phyloP scores from a whole-genome alignment of 2,113 vertebrate genomes.

The Pangasianodon gigas region DNA sequence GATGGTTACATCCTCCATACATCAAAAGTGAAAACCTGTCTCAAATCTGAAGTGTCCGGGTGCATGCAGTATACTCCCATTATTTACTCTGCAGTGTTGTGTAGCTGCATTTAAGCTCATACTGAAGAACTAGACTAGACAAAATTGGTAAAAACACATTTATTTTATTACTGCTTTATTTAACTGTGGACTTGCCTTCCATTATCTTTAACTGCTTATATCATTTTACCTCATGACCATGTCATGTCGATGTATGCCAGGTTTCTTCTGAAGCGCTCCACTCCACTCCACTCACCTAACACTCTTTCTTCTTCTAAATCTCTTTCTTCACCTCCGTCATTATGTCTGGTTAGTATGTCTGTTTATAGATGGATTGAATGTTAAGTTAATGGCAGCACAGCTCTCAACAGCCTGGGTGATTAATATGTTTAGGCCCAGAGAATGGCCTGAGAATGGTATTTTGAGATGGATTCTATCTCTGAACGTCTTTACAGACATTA shows the following conservation, averaged over 20 bases:
- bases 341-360: conserved; percentile 37
- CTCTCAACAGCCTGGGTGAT: conserved; percentile 36
- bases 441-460: conserved; percentile 39
- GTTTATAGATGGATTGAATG: conserved; percentile 41
- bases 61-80: neutral
- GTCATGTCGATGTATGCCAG: conserved; percentile 8
- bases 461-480: conserved; percentile 45
- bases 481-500: conserved; percentile 44
- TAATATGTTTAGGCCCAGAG: conserved; percentile 45
- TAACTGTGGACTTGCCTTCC: neutral
- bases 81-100: neutral
- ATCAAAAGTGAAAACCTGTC: conserved; percentile 30
- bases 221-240: neutral
- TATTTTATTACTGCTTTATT: neutral
- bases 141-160: too few relatives aligned
- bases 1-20: conserved; percentile 34
- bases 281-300: conserved; percentile 8
- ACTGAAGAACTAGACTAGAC: neutral
- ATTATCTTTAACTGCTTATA: neutral
- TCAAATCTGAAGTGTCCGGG: neutral
- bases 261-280: conserved; percentile 5
- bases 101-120: neutral
- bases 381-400: conserved; percentile 38
- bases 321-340: conserved; percentile 36
- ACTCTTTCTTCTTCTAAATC: neutral